These are phyloP conservation scores for Xenopus laevis DNA, from an alignment of 2,113 vertebrate genomes.

Conservation along the genomic window DNA sequence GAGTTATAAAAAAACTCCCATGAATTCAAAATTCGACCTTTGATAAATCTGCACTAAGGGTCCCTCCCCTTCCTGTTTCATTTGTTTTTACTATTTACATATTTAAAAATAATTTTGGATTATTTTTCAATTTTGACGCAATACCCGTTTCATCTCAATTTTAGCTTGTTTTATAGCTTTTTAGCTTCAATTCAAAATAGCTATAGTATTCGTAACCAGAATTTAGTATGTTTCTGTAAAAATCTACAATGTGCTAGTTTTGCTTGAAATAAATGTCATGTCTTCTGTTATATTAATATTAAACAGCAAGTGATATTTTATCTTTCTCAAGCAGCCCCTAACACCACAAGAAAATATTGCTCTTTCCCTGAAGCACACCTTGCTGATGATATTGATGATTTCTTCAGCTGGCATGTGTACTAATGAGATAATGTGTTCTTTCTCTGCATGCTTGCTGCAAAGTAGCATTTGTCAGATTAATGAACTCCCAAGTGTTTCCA, in stretches of 20 bases:
- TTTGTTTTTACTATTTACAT: no score
- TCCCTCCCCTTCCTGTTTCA: no score
- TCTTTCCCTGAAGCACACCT: neutral
- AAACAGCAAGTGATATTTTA: neutral
- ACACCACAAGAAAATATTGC: neutral
- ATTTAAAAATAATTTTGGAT: no score
- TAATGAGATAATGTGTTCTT: constrained; percentile 3
- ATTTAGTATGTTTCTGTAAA: no score
- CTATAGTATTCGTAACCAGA: no score
- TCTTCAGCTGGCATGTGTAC: neutral
- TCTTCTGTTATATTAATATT: neutral
- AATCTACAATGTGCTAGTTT: neutral
- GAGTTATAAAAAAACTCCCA: no score
- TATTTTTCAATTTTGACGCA: no score
- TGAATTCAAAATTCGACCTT: no score
- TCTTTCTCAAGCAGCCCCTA: neutral
- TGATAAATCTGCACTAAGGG: no score
- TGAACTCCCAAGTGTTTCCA: neutral
- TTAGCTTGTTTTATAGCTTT: no score
- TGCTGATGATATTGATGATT: neutral
- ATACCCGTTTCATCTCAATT: no score
- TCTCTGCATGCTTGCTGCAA: neutral
- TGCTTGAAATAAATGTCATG: neutral
- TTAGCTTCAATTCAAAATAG: no score
- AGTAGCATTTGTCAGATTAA: constrained; percentile 1